phyloP scores from a whole-genome alignment of 2,113 vertebrate species.

The Tympanuchus pallidicinctus region DNA sequence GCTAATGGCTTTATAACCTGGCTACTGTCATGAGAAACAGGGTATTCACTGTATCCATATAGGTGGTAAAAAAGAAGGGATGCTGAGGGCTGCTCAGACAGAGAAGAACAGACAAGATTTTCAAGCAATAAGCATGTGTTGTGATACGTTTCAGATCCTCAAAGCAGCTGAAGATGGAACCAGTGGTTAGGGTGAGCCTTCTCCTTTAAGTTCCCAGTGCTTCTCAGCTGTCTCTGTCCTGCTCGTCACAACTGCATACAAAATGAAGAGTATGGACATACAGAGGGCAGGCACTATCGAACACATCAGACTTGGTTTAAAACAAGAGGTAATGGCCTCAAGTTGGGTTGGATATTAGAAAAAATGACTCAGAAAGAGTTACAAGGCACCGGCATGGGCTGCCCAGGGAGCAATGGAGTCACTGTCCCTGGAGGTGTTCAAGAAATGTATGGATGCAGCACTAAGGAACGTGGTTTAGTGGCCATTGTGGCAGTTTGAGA shows the following conservation, averaged over 20 bases:
- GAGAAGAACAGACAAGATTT: neutral
- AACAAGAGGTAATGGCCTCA: too few species aligned
- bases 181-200: neutral
- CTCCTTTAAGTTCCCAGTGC: neutral
- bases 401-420: too few species aligned
- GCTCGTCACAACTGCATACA: neutral
- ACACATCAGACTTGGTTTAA: neutral
- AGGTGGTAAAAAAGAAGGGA: neutral
- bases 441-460: too few species aligned
- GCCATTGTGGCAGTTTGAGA: too few species aligned
- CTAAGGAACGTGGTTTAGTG: too few species aligned
- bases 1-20: neutral
- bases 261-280: neutral
- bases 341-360: too few species aligned
- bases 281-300: neutral
- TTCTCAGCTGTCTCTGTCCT: neutral
- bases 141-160: neutral
- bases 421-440: too few species aligned
- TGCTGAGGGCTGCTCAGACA: neutral
- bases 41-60: neutral
- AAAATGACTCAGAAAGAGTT: too few species aligned
- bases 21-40: neutral
- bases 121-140: neutral
- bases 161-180: neutral
- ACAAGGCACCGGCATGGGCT: too few species aligned